phyloP scores from a whole-genome alignment of 2,888 invertebrate genomes.

The Drosophila fulvimacula region DNA sequence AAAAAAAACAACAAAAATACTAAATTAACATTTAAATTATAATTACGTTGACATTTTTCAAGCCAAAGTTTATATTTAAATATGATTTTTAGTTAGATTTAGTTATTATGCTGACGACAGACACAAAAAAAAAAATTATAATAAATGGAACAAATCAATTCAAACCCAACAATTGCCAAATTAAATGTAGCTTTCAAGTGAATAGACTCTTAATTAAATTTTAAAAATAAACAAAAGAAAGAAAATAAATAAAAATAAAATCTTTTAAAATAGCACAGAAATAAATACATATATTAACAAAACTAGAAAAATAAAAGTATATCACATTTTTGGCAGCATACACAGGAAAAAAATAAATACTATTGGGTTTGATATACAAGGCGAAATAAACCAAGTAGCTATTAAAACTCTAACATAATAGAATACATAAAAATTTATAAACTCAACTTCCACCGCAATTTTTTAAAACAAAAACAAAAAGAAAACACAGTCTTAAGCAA shows the following conservation, averaged over 20 bases:
- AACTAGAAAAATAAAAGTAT: constrained; percentile 51
- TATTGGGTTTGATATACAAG: constrained; percentile 74
- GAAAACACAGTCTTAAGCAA: constrained; percentile 77
- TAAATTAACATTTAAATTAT: constrained; percentile 54
- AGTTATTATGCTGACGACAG: constrained; percentile 66
- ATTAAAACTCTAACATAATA: constrained; percentile 69
- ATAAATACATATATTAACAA: constrained; percentile 32
- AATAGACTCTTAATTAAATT: constrained; percentile 73
- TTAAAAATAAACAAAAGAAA: constrained; percentile 26
- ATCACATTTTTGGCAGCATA: constrained; percentile 62
- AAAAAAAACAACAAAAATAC: constrained; percentile 15
- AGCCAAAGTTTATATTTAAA: constrained; percentile 83
- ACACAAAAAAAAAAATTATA: constrained; percentile 35
- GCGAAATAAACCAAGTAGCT: constrained; percentile 68
- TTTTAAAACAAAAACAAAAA: constrained; percentile 67
- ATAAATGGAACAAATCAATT: constrained; percentile 65
- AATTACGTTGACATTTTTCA: constrained; percentile 80
- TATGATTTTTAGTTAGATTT: constrained; percentile 70
- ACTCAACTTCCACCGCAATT: constrained; percentile 80
- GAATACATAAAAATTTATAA: constrained; percentile 70
- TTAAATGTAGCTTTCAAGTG: constrained; percentile 84
- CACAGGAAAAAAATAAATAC: constrained; percentile 23
- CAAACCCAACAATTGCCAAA: constrained; percentile 85
- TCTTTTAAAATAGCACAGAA: constrained; percentile 61
- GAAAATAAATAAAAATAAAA: neutral